phyloP scores from a whole-genome alignment of 2,797 vertebrate species.

The Epinephelus malabaricus region DNA sequence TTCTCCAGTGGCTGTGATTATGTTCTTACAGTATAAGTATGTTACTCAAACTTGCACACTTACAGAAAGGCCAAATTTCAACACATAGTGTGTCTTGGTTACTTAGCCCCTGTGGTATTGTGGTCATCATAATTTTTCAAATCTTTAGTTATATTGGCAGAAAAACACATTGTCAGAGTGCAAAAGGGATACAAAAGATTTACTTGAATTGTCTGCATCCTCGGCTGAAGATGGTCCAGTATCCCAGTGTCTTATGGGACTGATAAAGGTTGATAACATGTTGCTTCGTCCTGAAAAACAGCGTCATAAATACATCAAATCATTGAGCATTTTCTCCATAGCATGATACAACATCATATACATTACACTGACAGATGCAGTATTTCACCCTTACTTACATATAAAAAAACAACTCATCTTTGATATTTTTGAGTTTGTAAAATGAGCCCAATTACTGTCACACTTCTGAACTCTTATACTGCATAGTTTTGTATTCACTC shows the following conservation, averaged over 20 bases:
- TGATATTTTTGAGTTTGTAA: neutral
- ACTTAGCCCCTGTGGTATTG: neutral
- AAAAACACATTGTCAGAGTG: neutral
- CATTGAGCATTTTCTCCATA: slow-evolving; percentile 19
- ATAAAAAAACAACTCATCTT: neutral
- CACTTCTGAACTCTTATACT: neutral
- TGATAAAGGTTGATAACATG: slow-evolving; percentile 87
- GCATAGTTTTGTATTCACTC: slow-evolving; percentile 30
- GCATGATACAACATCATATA: neutral
- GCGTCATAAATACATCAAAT: slow-evolving; percentile 26
- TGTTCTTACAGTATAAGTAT: too few species aligned
- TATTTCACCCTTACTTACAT: neutral
- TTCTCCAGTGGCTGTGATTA: too few species aligned
- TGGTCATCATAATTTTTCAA: neutral
- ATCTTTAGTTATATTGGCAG: neutral
- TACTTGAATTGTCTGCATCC: slow-evolving; percentile 93
- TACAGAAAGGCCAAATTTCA: neutral
- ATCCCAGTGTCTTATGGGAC: slow-evolving; percentile 88
- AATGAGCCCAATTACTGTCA: neutral
- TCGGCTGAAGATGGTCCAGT: slow-evolving; percentile 85
- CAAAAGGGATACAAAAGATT: slow-evolving; percentile 55
- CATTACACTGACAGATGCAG: neutral
- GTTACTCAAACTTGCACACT: too few species aligned
- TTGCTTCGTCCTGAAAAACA: slow-evolving; percentile 90
- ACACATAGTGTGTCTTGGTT: neutral